phyloP scores from a whole-genome alignment of 2,113 vertebrate species.

The Sapajus apella region DNA sequence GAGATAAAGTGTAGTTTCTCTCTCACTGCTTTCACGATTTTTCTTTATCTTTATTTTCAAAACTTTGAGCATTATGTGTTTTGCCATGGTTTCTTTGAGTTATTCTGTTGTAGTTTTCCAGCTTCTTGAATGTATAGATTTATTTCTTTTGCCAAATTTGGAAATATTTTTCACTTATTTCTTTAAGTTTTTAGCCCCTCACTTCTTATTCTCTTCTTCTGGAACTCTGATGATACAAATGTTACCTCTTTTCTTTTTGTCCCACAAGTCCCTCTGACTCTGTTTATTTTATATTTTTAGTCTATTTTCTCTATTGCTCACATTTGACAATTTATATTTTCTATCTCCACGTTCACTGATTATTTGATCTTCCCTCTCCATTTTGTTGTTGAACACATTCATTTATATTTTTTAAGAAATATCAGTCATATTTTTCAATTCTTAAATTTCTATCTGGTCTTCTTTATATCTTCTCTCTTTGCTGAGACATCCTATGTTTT shows the following conservation, averaged over 20 bases:
- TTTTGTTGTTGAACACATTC: neutral
- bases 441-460: neutral
- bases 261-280: neutral
- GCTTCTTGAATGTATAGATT: neutral
- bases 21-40: neutral
- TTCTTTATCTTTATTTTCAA: neutral
- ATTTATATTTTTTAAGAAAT: neutral
- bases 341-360: neutral
- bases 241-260: neutral
- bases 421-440: neutral
- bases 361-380: neutral
- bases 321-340: neutral
- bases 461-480: neutral
- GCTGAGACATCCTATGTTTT: neutral
- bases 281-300: neutral
- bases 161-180: neutral
- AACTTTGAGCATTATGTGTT: neutral
- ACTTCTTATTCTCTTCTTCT: neutral
- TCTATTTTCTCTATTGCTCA: neutral
- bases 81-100: neutral
- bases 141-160: conserved; percentile 4
- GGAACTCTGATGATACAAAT: neutral
- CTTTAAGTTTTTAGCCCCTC: neutral
- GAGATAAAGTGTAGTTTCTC: neutral
- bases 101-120: neutral